Evolutionary conservation across 2,113 vertebrate species (phyloP).

Genomic region (Todiramphus saurophagus): DNA sequence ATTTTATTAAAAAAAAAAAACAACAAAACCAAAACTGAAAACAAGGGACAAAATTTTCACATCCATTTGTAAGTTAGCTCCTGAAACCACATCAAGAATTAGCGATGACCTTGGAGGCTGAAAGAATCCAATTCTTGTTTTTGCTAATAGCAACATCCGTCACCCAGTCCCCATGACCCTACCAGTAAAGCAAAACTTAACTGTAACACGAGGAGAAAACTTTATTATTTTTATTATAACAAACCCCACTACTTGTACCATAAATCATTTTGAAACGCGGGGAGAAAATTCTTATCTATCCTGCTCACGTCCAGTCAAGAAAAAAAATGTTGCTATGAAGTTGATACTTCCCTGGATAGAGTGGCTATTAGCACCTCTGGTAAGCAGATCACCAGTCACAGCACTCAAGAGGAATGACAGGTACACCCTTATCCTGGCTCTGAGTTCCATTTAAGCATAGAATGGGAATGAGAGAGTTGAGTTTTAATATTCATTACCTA

Average conservation of each 20-base stretch:
- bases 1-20: background rate
- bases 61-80: background rate
- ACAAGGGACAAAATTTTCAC: background rate
- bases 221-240: background rate
- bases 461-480: background rate
- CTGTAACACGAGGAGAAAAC: background rate
- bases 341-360: background rate
- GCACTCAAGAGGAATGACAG: background rate
- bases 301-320: background rate
- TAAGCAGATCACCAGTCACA: background rate
- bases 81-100: background rate
- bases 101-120: conserved; percentile 78
- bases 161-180: conserved; percentile 85
- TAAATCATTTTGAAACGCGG: background rate
- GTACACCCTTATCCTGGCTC: background rate
- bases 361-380: background rate
- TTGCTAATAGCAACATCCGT: conserved; percentile 77
- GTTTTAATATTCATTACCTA: background rate
- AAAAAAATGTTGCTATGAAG: background rate
- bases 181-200: background rate
- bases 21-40: background rate
- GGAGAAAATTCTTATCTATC: background rate
- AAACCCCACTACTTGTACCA: background rate
- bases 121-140: conserved; percentile 76
- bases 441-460: background rate